Conservation (phyloP, 2,888 invertebrate genomes). For the Cryptosula pallasiana region DNA sequence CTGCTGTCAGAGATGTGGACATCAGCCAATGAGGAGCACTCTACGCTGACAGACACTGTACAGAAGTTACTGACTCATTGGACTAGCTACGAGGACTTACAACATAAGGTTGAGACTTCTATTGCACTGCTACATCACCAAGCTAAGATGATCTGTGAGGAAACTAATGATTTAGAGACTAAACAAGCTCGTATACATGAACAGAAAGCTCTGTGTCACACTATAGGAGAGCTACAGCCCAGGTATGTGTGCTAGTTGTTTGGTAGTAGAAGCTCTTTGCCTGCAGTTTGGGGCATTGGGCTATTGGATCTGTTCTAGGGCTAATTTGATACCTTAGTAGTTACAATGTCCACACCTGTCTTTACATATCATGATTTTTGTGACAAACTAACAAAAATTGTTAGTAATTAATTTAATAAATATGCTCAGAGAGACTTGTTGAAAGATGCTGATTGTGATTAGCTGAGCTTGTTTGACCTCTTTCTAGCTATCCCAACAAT, state of each 20-base stretch:
- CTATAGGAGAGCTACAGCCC: neutral
- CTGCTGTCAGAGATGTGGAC: neutral
- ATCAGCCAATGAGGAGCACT: neutral
- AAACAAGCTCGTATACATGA: constrained; percentile 13
- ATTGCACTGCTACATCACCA: neutral
- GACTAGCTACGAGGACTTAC: neutral
- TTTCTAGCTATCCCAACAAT: no score
- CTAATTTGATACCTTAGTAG: no score
- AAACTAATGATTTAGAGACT: neutral
- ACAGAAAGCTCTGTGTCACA: constrained; percentile 3
- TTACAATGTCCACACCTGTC: no score
- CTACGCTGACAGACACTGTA: neutral
- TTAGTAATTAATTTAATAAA: no score
- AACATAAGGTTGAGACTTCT: neutral
- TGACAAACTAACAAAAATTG: no score
- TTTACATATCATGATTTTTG: no score
- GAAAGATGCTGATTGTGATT: no score
- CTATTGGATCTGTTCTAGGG: no score
- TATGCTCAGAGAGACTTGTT: no score
- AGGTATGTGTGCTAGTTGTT: no score
- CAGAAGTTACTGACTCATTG: neutral
- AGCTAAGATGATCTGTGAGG: neutral
- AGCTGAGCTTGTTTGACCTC: no score
- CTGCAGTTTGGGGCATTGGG: no score
- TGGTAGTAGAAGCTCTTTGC: neutral